Percentiles rank a stretch among this genome's conserved stretches.
Evolutionary conservation across 35 echinoderm and acorn worm species (phyloP).

Genomic region (Diadema setosum): DNA sequence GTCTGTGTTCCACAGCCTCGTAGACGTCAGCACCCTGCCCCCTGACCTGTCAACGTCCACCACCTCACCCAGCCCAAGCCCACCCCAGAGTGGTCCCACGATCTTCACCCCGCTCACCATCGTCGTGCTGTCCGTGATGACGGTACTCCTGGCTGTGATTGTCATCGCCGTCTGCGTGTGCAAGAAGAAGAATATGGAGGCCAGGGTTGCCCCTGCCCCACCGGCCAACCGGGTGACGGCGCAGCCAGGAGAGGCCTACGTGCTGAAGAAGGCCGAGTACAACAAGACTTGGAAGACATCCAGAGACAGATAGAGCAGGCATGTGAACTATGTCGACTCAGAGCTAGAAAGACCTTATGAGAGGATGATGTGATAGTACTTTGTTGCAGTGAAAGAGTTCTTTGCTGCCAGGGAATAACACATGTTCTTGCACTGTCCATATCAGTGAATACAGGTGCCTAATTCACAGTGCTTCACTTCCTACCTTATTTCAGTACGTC

Average conservation of each 20-base stretch:
- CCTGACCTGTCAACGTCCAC: background rate
- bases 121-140: background rate
- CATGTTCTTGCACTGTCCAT: too few species aligned
- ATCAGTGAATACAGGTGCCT: too few species aligned
- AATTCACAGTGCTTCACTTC: too few species aligned
- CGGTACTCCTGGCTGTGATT: background rate
- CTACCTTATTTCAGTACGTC: too few species aligned
- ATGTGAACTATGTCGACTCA: too few species aligned
- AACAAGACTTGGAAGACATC: background rate
- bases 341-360: too few species aligned
- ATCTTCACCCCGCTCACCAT: background rate
- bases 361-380: too few species aligned
- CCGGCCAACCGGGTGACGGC: background rate
- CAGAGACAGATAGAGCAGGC: too few species aligned
- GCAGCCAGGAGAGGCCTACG: background rate
- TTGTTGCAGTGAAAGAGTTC: too few species aligned
- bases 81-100: too few species aligned
- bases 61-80: background rate
- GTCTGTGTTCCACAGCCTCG: background rate
- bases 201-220: background rate
- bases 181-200: background rate
- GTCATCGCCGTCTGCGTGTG: background rate
- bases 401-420: too few species aligned
- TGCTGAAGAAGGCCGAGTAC: background rate
- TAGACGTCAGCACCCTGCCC: background rate